Conservation (phyloP, 2,888 invertebrate genomes). For the Pristionchus arcanus region DNA sequence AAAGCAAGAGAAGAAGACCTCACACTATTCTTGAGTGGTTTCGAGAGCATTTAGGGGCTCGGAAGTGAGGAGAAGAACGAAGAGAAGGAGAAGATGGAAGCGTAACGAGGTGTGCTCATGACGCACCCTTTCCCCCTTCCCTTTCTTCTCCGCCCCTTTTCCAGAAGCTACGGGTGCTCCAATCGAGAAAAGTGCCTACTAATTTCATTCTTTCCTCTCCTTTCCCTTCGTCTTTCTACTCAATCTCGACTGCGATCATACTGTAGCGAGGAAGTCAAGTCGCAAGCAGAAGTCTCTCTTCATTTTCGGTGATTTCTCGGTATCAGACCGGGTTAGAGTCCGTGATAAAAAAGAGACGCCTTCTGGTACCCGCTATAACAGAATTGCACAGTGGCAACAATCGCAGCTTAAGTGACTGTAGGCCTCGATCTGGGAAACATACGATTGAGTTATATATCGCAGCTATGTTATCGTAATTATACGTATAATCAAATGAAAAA, state of each 20-base stretch:
- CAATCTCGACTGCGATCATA: constrained; percentile 13
- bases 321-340: not conserved
- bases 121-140: not conserved
- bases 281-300: not conserved
- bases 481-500: too few species aligned
- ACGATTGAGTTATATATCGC: too few species aligned
- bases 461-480: too few species aligned
- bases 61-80: not conserved
- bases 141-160: constrained; percentile 5
- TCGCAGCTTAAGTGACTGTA: not conserved
- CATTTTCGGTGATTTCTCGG: not conserved
- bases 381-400: not conserved
- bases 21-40: constrained; percentile 27
- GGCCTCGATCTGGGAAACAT: too few species aligned
- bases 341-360: not conserved
- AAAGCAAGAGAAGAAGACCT: not conserved
- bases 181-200: not conserved
- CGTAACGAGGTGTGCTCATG: constrained; percentile 4
- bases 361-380: not conserved
- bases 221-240: constrained; percentile 3
- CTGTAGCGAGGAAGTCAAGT: not conserved
- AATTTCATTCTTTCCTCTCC: not conserved
- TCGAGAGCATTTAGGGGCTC: constrained; percentile 4
- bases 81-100: not conserved
- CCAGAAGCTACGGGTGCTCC: not conserved